These are phyloP conservation scores for Artemisiospiza belli DNA, from an alignment of 2,113 vertebrate genomes.

Conservation along the genomic window DNA sequence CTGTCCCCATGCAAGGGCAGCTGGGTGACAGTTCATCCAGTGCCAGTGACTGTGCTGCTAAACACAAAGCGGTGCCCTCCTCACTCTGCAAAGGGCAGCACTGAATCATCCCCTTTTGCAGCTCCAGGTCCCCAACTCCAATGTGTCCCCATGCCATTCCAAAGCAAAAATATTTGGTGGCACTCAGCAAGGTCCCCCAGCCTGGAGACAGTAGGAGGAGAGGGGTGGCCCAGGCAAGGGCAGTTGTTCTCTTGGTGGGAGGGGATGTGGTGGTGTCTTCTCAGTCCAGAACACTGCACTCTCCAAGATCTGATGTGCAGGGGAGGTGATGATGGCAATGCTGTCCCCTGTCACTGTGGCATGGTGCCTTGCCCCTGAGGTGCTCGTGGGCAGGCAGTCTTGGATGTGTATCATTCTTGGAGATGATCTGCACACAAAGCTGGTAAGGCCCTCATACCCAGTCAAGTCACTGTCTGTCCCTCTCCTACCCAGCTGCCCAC, in stretches of 20 bases:
- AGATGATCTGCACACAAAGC: background rate
- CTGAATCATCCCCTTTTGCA: background rate
- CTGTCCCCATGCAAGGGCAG: accelerated
- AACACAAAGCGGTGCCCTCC: background rate
- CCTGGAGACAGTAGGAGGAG: background rate
- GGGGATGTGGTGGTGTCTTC: accelerated
- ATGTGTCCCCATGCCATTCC: background rate
- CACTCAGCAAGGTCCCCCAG: background rate
- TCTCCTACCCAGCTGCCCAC: background rate
- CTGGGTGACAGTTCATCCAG: background rate
- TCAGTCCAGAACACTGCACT: background rate
- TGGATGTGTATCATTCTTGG: background rate
- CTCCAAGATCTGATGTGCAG: background rate
- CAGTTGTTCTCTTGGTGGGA: background rate
- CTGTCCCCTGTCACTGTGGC: accelerated
- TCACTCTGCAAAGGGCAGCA: background rate
- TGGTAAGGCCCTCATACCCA: background rate
- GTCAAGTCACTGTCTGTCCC: background rate
- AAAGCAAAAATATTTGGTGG: background rate
- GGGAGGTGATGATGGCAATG: accelerated
- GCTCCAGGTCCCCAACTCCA: background rate
- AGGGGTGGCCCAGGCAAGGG: background rate
- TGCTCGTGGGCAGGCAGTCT: accelerated
- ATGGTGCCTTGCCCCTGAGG: background rate
- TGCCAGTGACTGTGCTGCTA: background rate